phyloP scores from a whole-genome alignment of 2,113 vertebrate genomes.

The Chelonoidis abingdonii region DNA sequence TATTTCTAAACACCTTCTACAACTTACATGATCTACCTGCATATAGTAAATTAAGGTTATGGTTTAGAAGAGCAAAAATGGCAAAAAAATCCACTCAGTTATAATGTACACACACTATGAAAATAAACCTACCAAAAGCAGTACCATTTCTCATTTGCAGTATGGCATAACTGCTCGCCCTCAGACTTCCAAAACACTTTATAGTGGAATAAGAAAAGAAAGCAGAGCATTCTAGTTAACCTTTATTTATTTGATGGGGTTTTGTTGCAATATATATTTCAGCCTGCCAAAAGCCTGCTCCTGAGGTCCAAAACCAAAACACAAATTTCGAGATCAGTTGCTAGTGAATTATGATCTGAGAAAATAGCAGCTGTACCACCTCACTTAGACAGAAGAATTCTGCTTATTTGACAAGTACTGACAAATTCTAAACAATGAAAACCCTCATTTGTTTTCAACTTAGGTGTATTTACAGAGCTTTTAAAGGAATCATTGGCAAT shows the following conservation, averaged over 20 bases:
- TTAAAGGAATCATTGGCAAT: background rate
- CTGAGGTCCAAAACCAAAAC: background rate
- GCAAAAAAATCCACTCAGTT: too few species aligned
- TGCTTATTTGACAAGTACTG: background rate
- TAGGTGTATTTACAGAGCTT: background rate
- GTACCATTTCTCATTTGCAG: background rate
- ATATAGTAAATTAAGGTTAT: too few species aligned
- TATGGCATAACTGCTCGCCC: background rate
- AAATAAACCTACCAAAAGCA: too few species aligned
- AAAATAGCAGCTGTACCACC: background rate
- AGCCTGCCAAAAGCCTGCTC: background rate
- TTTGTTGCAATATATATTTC: background rate
- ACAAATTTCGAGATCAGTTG: rapidly evolving
- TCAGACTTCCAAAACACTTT: background rate
- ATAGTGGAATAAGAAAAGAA: background rate
- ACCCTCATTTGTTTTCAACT: background rate
- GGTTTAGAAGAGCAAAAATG: background rate
- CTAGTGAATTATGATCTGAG: background rate
- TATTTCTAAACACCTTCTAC: background rate
- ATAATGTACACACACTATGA: too few species aligned
- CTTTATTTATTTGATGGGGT: background rate
- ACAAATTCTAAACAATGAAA: background rate
- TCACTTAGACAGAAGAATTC: background rate
- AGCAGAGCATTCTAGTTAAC: background rate
- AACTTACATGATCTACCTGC: too few species aligned